Evolutionary conservation across 1,140 invertebrate genomes (phyloP), one percentile per base, ranked within the genome.

Genomic region (Solenopsis invicta): DNA sequence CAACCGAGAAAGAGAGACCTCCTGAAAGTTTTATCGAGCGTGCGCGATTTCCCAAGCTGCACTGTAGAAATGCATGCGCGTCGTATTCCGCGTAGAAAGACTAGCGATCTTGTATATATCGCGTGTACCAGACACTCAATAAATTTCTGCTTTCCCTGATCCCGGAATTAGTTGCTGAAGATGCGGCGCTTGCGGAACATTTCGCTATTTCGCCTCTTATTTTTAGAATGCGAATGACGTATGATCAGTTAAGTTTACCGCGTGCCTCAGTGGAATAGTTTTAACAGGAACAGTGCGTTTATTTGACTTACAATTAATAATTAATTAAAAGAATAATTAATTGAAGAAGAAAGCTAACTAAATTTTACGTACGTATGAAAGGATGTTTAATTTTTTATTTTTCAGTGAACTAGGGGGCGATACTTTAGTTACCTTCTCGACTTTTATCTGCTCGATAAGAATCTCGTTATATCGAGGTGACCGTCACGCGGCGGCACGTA

Each of bases 21-120:
- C 48, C 24, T 88, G 86, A 90, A 90, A 90, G 89, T 90, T 90
- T 90, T 90, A 90, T 90, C 89, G 86, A 90, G 86, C 80, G 86
- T 89, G 81, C 75, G 81, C 74, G 88, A 90, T 90, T 87, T 90
- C 87, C 45, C 69, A 67, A 75, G 85, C 75, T 56, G 62, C 74
- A 74, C 29, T 62, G 34, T 86, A 72, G 48, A 89, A 90, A 90
- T 86, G 81, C 77, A 84, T 81, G 80, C 59, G 88, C 80, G 74
- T 86, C 56, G 67, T 75, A 84, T 62, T 84, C n/a, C 21, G 84
- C 59, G 41, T 62, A 59, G 59, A 59, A 75, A 54, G 76, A 74
- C 56, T 74, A 86, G 78, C 66, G 64, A 52, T 66, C 85, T 84
- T 78, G 88, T 76, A 69, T 76, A 69, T 48, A 52, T 37, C 74